phyloP scores from a whole-genome alignment of 2,797 vertebrate genomes.

The Tragelaphus eurycerus region DNA sequence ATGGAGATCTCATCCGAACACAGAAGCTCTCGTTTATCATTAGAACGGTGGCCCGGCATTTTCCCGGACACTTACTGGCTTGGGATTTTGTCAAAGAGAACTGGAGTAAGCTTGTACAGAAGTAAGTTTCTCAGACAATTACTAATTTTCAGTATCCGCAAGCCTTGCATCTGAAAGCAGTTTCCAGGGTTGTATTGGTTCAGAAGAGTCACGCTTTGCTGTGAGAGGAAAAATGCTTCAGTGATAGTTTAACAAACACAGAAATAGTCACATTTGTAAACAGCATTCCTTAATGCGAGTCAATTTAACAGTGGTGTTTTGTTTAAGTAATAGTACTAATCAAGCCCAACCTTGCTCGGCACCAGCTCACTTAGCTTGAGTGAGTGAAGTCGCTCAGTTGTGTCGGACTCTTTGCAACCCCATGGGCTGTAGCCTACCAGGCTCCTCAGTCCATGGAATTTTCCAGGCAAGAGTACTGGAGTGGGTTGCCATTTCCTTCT shows the following conservation, averaged over 20 bases:
- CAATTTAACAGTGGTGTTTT: not conserved
- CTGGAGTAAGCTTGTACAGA: slow-evolving; percentile 91
- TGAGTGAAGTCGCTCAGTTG: not conserved
- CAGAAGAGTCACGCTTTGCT: not conserved
- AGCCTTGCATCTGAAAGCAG: not conserved
- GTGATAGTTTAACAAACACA: not conserved
- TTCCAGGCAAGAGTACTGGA: not conserved
- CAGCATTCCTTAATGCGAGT: not conserved
- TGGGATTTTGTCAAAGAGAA: slow-evolving; percentile 98
- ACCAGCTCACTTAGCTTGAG: not conserved
- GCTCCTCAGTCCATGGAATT: not conserved
- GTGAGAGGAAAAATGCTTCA: not conserved
- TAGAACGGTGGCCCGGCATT: slow-evolving; percentile 83
- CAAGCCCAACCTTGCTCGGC: not conserved
- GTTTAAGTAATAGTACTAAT: not conserved
- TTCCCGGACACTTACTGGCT: slow-evolving; percentile 90
- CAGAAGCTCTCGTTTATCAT: slow-evolving; percentile 92
- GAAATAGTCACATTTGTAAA: not conserved
- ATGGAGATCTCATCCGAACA: slow-evolving; percentile 86
- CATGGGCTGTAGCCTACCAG: not conserved
- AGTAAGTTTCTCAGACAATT: slow-evolving; percentile 84
- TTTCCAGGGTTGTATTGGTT: not conserved
- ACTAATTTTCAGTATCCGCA: not conserved
- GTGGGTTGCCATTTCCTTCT: not conserved
- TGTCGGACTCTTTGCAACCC: not conserved